A percentile compares a stretch with the other conserved stretches of the same genome.
Conservation (phyloP, 2,888 invertebrate species). For the Aricia artaxerxes region DNA sequence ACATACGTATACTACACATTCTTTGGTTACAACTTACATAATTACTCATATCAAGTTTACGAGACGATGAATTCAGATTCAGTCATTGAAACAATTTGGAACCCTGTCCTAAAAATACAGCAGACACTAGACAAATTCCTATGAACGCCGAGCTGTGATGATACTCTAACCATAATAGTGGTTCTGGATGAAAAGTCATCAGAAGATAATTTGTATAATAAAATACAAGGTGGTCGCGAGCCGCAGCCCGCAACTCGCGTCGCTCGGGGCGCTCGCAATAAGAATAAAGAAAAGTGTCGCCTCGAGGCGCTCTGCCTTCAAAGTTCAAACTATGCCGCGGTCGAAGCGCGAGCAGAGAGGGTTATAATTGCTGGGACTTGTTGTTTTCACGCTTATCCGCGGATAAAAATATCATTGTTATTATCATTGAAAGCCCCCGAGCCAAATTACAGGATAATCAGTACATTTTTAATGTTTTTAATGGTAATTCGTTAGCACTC, state of each 20-base stretch:
- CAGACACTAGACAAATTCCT: neutral
- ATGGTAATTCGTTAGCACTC: neutral
- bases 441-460: neutral
- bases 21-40: neutral
- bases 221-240: constrained; percentile 36
- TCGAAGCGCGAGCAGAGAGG: constrained; percentile 30
- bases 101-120: neutral
- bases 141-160: neutral
- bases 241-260: constrained; percentile 45
- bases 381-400: constrained; percentile 17
- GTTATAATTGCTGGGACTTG: constrained; percentile 23
- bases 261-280: constrained; percentile 42
- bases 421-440: neutral
- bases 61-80: neutral
- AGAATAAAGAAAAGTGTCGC: constrained; percentile 62
- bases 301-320: constrained; percentile 45
- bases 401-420: constrained; percentile 7
- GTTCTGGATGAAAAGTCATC: constrained; percentile 30
- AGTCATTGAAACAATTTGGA: neutral
- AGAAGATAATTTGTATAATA: constrained; percentile 38
- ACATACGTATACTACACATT: no score
- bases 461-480: neutral
- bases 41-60: neutral
- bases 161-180: constrained; percentile 34
- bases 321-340: constrained; percentile 32